These are phyloP conservation scores for Craterocephalus amniculus DNA, from an alignment of 2,797 vertebrate genomes.

Conservation along the genomic window DNA sequence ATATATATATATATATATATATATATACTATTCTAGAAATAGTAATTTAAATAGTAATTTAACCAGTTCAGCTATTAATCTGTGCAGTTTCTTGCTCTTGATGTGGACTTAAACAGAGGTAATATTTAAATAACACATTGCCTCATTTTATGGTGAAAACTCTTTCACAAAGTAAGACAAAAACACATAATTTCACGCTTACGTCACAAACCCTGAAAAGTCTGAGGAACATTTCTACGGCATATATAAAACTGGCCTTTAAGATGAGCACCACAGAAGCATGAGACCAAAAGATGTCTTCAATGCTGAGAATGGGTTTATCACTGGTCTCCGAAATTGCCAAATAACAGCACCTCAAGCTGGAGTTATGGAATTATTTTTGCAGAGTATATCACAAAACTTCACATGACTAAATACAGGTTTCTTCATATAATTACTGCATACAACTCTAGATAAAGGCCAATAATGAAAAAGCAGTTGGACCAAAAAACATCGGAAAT, in stretches of 20 bases:
- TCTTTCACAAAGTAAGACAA: neutral
- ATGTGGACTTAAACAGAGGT: neutral
- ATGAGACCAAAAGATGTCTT: neutral
- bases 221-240: neutral
- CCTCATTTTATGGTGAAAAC: neutral
- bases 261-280: neutral
- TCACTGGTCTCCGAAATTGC: neutral
- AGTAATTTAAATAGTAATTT: too few species aligned
- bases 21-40: too few species aligned
- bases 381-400: neutral
- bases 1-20: too few species aligned
- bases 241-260: neutral
- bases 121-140: neutral
- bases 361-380: neutral
- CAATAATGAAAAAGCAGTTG: neutral
- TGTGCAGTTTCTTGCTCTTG: neutral
- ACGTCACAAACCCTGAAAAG: neutral
- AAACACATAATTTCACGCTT: neutral
- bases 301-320: neutral
- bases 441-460: neutral
- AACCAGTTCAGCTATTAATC: neutral
- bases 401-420: neutral
- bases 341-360: neutral
- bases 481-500: constrained; percentile 1
- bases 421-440: too few species aligned